phyloP scores from a whole-genome alignment of 1,140 invertebrate species.

The Diorhabda elongata region DNA sequence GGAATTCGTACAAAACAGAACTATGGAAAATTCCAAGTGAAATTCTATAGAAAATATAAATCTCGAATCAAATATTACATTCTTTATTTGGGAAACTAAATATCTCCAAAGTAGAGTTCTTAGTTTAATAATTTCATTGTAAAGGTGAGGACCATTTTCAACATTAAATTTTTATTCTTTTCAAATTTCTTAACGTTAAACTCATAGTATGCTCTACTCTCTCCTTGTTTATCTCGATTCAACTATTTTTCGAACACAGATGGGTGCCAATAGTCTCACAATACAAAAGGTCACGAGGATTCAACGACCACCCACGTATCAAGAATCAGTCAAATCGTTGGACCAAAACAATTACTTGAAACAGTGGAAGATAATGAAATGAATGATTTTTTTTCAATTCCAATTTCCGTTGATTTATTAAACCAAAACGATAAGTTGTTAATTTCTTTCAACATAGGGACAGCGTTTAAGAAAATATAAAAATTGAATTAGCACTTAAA shows the following conservation, averaged over 20 bases:
- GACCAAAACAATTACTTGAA: background rate
- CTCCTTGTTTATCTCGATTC: background rate
- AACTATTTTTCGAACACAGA: background rate
- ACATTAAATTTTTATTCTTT: no score
- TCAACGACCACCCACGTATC: background rate
- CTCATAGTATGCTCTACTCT: background rate
- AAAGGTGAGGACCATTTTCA: no score
- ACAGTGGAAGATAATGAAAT: background rate
- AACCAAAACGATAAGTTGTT: background rate
- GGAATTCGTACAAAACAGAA: no score
- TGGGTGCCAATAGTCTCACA: background rate
- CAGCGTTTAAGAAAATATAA: no score
- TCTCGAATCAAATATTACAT: no score
- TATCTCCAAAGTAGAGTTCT: no score
- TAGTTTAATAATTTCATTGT: no score
- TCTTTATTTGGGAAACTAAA: no score
- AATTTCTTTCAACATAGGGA: background rate
- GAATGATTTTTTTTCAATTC: background rate
- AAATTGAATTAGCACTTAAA: no score
- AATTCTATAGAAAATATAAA: no score
- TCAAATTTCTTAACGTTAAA: no score
- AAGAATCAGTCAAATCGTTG: constrained; percentile 2
- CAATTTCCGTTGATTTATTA: constrained; percentile 2
- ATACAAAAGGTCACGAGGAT: background rate
- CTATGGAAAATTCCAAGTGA: no score